Evolutionary conservation across 1,140 invertebrate genomes (phyloP).

Genomic region (Meloidogyne exigua): DNA sequence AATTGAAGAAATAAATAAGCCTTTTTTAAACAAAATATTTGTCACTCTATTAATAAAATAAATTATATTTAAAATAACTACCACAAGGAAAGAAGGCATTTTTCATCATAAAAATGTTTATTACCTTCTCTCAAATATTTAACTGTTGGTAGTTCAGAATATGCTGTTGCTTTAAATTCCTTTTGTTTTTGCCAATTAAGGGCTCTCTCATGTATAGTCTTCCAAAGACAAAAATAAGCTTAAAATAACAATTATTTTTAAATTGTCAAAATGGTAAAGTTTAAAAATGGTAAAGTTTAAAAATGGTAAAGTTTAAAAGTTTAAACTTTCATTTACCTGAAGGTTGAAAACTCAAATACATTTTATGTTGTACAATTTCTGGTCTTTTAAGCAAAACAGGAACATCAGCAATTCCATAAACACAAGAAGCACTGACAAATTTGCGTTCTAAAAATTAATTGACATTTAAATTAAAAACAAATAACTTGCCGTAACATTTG

Average conservation of each 20-base stretch:
- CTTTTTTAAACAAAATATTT: too few relatives aligned
- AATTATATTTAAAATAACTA: too few relatives aligned
- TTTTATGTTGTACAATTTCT: constrained; percentile 57
- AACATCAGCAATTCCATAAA: constrained; percentile 55
- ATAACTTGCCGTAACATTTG: neutral
- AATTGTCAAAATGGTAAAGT: too few relatives aligned
- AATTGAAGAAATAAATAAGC: too few relatives aligned
- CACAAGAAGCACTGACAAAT: constrained; percentile 44
- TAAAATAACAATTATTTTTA: neutral
- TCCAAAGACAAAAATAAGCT: constrained; percentile 30
- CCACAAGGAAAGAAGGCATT: constrained; percentile 28
- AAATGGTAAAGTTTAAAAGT: neutral
- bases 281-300: too few relatives aligned
- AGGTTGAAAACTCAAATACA: constrained; percentile 51
- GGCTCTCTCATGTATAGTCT: constrained; percentile 31
- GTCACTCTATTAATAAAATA: too few relatives aligned
- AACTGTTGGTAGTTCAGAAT: constrained; percentile 39
- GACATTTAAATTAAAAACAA: neutral
- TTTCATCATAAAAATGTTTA: constrained; percentile 6
- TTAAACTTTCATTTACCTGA: constrained; percentile 31
- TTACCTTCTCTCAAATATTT: constrained; percentile 16
- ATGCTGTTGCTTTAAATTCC: constrained; percentile 26
- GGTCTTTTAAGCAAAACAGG: constrained; percentile 40
- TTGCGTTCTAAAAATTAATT: neutral
- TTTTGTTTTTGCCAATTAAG: constrained; percentile 29